Percentiles rank a stretch among this genome's conserved stretches.
Evolutionary conservation across 2,888 invertebrate genomes (phyloP).

Genomic region (Empis livida): DNA sequence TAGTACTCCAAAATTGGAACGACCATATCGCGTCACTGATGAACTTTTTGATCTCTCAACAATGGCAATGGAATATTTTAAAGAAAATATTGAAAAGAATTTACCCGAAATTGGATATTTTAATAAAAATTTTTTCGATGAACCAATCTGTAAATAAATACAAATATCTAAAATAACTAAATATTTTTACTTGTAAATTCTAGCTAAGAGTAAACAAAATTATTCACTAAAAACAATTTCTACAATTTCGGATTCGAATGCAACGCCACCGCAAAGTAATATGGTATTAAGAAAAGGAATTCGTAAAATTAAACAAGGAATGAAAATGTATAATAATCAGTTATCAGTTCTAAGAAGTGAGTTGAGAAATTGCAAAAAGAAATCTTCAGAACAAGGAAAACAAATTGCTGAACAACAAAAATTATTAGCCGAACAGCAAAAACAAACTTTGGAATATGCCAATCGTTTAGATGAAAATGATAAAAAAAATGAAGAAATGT

Average conservation of each 20-base stretch:
- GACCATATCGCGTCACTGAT: slow-evolving; percentile 87
- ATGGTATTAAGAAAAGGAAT: slow-evolving; percentile 78
- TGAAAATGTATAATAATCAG: slow-evolving; percentile 79
- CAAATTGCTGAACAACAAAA: slow-evolving; percentile 67
- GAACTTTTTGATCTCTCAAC: slow-evolving; percentile 89
- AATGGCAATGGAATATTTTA: slow-evolving; percentile 97
- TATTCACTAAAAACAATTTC: slow-evolving; percentile 26
- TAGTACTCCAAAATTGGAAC: slow-evolving; percentile 64
- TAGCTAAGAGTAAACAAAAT: slow-evolving; percentile 20
- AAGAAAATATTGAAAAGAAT: slow-evolving; percentile 82
- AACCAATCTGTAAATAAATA: slow-evolving; percentile 32
- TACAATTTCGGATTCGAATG: slow-evolving; percentile 35
- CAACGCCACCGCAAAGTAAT: slow-evolving; percentile 65
- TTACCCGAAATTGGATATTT: slow-evolving; percentile 81
- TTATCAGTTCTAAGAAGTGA: slow-evolving; percentile 66
- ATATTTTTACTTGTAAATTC: slow-evolving; percentile 14
- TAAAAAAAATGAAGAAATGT: slow-evolving; percentile 81
- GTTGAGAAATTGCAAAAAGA: slow-evolving; percentile 64
- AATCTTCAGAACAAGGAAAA: slow-evolving; percentile 73
- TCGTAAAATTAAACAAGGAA: slow-evolving; percentile 76
- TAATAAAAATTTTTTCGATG: slow-evolving; percentile 68
- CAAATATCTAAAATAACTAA: slow-evolving; percentile 7
- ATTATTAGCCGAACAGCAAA: slow-evolving; percentile 57
- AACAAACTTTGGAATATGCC: slow-evolving; percentile 65
- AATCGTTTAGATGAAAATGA: slow-evolving; percentile 80